These are phyloP conservation scores for Xerus inauris DNA, from an alignment of 2,113 vertebrate genomes.

Conservation along the genomic window DNA sequence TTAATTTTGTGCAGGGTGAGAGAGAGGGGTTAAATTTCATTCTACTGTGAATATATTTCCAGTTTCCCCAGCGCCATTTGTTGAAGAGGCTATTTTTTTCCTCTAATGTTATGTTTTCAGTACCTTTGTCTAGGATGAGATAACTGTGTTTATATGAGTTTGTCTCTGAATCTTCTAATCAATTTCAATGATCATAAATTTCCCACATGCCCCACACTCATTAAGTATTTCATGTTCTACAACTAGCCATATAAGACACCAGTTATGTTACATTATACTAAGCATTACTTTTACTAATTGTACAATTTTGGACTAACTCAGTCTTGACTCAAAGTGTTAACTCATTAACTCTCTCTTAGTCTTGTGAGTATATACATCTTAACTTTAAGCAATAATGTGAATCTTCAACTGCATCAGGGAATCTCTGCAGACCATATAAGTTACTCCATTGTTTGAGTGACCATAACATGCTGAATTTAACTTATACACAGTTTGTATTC, in stretches of 20 bases:
- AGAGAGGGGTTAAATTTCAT: too few species aligned
- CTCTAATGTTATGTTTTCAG: too few species aligned
- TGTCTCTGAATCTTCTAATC: too few species aligned
- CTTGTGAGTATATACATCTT: not conserved
- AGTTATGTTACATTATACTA: not conserved
- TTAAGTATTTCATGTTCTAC: not conserved
- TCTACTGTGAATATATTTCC: too few species aligned
- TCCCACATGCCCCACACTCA: not conserved
- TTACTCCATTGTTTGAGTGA: not conserved
- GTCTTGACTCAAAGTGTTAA: not conserved
- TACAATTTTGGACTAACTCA: not conserved
- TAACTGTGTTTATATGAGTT: too few species aligned
- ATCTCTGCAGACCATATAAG: not conserved
- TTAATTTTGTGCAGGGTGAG: too few species aligned
- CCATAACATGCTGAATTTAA: not conserved
- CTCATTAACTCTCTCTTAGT: not conserved
- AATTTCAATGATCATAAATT: too few species aligned
- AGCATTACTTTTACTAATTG: not conserved
- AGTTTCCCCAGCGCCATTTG: too few species aligned
- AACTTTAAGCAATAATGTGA: not conserved
- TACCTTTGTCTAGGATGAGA: too few species aligned
- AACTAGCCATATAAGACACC: not conserved
- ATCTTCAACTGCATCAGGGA: not conserved
- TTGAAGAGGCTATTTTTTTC: too few species aligned
- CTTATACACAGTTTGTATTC: not conserved